phyloP scores from a whole-genome alignment of 2,797 vertebrate genomes.

The Nyctibius grandis region DNA sequence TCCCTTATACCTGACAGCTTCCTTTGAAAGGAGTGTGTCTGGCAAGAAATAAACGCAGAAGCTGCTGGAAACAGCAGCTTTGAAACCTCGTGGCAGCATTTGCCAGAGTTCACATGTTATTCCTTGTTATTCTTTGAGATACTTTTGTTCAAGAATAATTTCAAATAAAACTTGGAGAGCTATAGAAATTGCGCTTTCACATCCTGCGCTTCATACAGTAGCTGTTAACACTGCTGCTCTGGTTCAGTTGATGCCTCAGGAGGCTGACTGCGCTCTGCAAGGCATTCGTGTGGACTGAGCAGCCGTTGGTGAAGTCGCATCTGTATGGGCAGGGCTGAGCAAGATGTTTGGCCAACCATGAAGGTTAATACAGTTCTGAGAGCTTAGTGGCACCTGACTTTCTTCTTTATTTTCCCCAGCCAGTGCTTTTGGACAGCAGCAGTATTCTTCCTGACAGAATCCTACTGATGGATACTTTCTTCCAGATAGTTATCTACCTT shows the following conservation, averaged over 20 bases:
- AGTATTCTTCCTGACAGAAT: slow-evolving; percentile 95
- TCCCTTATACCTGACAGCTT: background rate
- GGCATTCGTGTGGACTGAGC: accelerated
- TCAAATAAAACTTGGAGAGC: background rate
- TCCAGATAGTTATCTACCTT: slow-evolving; percentile 96
- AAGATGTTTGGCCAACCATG: background rate
- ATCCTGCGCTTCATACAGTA: background rate
- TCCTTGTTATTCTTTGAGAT: background rate
- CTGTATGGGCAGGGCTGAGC: accelerated
- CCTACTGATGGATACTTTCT: slow-evolving; percentile 97
- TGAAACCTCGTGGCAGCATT: background rate
- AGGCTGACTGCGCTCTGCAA: accelerated
- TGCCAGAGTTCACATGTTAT: background rate
- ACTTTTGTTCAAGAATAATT: background rate
- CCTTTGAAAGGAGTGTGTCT: background rate
- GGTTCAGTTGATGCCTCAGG: background rate
- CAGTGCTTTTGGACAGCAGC: slow-evolving; percentile 96
- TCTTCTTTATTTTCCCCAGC: slow-evolving; percentile 71
- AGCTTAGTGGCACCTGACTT: background rate
- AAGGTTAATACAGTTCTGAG: background rate
- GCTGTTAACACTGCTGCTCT: background rate
- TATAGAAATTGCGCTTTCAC: background rate
- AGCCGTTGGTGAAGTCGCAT: accelerated
- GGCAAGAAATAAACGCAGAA: background rate
- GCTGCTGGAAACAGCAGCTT: background rate